Percentiles rank a stretch among this genome's conserved stretches.
These are phyloP conservation scores for Drosophila nasuta DNA, from an alignment of 1,140 invertebrate genomes.

Conservation along the genomic window DNA sequence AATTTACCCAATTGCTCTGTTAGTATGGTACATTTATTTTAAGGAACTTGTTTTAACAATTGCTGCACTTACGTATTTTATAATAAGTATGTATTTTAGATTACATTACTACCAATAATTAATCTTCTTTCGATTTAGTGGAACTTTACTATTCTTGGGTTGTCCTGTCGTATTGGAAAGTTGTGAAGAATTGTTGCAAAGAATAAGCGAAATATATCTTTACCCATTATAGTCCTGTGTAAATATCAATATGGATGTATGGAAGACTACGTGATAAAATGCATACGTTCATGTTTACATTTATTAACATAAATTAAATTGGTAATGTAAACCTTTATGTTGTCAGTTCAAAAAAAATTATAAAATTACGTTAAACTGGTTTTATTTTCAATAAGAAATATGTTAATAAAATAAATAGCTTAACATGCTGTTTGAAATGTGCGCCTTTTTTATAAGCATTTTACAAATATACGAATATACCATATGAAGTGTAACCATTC, in stretches of 20 bases:
- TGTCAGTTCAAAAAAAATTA: no score
- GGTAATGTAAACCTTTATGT: neutral
- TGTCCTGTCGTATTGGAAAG: slow-evolving; percentile 32
- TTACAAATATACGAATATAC: no score
- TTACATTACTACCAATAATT: neutral
- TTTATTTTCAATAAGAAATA: neutral
- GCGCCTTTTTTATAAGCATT: no score
- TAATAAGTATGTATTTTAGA: neutral
- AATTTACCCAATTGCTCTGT: neutral
- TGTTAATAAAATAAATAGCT: neutral
- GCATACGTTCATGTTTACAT: neutral
- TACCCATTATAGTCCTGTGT: neutral
- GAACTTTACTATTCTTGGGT: slow-evolving; percentile 36
- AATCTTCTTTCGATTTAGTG: slow-evolving; percentile 12
- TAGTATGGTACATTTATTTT: neutral
- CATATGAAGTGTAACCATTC: no score
- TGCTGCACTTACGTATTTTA: neutral
- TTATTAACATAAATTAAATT: neutral
- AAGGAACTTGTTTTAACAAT: neutral
- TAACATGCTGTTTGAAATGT: neutral
- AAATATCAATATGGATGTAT: slow-evolving; percentile 6
- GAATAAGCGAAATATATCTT: neutral
- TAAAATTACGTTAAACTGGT: slow-evolving; percentile 9
- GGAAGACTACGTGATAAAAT: neutral
- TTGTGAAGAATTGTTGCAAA: neutral